Evolutionary conservation across 2,888 invertebrate genomes (phyloP).

Genomic region (Callyntrura sp.): DNA sequence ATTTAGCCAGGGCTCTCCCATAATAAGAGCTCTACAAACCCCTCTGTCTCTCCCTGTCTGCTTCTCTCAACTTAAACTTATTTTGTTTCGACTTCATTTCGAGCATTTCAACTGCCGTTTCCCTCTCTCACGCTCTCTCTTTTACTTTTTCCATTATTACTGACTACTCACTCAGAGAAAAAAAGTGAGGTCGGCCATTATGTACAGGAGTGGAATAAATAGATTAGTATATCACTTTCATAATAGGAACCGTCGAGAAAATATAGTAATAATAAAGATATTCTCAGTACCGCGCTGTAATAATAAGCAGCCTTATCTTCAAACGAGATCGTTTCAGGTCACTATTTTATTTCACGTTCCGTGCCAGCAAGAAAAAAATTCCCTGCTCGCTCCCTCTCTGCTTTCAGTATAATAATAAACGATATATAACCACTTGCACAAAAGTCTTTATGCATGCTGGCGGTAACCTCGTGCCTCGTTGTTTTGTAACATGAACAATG

Average conservation of each 20-base stretch:
- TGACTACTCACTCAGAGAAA: conserved; percentile 22
- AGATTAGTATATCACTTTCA: conserved; percentile 51
- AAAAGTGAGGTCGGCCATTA: conserved; percentile 34
- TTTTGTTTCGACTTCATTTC: conserved; percentile 52
- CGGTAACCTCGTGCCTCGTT: not conserved
- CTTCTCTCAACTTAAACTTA: conserved; percentile 47
- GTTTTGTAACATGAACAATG: conserved; percentile 14
- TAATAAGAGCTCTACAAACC: conserved; percentile 60
- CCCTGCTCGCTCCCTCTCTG: not conserved
- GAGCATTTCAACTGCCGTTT: conserved; percentile 2
- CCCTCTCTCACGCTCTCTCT: too few species aligned
- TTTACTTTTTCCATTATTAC: conserved; percentile 6
- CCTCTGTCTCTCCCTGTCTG: conserved; percentile 19
- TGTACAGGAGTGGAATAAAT: conserved; percentile 51
- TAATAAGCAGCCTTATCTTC: conserved; percentile 68
- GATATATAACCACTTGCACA: conserved; percentile 1
- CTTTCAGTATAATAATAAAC: conserved; percentile 19
- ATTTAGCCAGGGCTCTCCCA: conserved; percentile 35
- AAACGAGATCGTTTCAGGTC: conserved; percentile 65
- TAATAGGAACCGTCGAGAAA: conserved; percentile 38
- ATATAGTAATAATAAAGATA: conserved; percentile 39
- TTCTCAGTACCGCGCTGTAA: conserved; percentile 43
- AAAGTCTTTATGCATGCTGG: conserved; percentile 17
- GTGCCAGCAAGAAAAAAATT: conserved; percentile 55
- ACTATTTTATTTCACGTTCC: conserved; percentile 55